phyloP scores from a whole-genome alignment of 2,888 invertebrate species.

The Tipula unca region DNA sequence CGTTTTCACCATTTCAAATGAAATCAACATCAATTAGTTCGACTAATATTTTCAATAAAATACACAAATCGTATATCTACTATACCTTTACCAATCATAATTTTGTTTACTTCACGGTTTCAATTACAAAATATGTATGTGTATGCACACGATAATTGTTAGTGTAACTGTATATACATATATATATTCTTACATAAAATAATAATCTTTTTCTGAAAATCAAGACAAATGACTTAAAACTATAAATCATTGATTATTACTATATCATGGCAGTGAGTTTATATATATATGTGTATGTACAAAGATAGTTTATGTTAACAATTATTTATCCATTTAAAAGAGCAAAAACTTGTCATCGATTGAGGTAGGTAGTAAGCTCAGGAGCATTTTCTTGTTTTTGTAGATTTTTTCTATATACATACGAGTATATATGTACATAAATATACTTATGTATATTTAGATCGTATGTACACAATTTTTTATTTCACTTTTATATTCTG shows the following conservation, averaged over 20 bases:
- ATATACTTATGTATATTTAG: background rate
- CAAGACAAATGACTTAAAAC: background rate
- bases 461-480: background rate
- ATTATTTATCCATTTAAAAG: background rate
- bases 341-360: background rate
- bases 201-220: background rate
- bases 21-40: background rate
- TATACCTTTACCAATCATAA: background rate
- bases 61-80: background rate
- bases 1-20: background rate
- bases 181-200: background rate
- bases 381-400: background rate
- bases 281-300: too few species aligned
- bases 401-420: background rate
- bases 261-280: background rate
- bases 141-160: background rate
- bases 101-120: background rate
- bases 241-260: background rate
- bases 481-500: background rate
- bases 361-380: background rate
- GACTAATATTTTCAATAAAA: background rate
- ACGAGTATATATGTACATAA: background rate
- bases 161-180: background rate
- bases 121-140: background rate
- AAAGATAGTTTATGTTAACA: background rate